These are phyloP conservation scores for Tetragonisca angustula DNA, from an alignment of 2,888 invertebrate genomes.

Conservation along the genomic window DNA sequence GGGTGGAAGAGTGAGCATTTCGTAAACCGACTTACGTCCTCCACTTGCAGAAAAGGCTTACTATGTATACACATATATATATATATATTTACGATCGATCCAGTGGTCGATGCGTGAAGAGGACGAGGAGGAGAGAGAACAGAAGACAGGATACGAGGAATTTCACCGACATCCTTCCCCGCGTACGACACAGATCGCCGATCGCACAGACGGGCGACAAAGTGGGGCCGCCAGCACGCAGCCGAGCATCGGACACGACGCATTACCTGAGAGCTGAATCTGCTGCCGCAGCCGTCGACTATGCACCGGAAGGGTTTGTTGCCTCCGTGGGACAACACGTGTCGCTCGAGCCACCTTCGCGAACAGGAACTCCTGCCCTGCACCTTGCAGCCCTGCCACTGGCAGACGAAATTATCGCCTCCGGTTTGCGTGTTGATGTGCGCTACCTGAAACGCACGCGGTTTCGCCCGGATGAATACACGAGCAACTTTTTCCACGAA, in stretches of 20 bases:
- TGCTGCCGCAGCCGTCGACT: constrained; percentile 95
- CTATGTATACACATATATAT: too few species aligned
- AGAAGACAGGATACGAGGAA: neutral
- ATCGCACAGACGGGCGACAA: neutral
- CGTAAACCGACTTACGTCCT: too few species aligned
- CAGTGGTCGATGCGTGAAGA: neutral
- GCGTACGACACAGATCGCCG: neutral
- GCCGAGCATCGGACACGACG: constrained; percentile 12
- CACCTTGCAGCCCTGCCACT: constrained; percentile 97
- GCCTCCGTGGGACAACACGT: constrained; percentile 94
- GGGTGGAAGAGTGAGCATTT: too few species aligned
- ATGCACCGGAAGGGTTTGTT: constrained; percentile 98
- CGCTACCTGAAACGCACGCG: constrained; percentile 86
- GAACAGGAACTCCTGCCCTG: constrained; percentile 96
- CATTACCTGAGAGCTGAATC: constrained; percentile 93
- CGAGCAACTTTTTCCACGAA: too few species aligned
- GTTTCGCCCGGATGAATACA: too few species aligned
- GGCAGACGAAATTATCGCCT: constrained; percentile 93
- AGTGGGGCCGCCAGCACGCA: neutral
- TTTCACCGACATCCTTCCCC: neutral
- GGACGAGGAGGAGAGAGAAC: neutral
- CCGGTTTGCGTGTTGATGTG: constrained; percentile 95
- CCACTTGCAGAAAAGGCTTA: too few species aligned
- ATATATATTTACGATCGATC: too few species aligned
- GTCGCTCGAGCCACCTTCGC: constrained; percentile 96